Conservation (phyloP, 1,140 invertebrate species). For the Trachelipus rathkii region DNA sequence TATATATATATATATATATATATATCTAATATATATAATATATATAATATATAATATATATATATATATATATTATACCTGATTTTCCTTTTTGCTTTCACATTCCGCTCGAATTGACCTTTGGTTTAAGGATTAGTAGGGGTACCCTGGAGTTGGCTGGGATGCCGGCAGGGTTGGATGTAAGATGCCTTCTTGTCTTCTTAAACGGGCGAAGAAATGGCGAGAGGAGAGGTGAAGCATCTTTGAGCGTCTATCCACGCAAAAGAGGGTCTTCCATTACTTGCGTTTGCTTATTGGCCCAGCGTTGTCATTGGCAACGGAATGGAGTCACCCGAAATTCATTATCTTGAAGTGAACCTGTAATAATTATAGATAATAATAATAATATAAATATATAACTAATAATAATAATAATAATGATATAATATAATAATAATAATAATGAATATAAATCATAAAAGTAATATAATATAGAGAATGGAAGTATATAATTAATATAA, state of each 20-base stretch:
- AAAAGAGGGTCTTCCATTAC: conserved; percentile 39
- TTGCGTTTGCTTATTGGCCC: conserved; percentile 88
- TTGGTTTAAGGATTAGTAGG: background rate
- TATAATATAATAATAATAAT: conserved; percentile 18
- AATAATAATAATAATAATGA: background rate
- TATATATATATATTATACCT: conserved; percentile 7
- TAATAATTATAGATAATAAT: background rate
- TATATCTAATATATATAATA: background rate
- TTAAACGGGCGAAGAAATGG: background rate
- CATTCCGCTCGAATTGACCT: background rate
- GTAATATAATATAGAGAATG: no score
- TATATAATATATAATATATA: conserved; percentile 10
- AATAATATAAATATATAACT: conserved; percentile 10
- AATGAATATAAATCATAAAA: no score
- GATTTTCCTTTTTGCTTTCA: background rate
- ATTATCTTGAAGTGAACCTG: conserved; percentile 90
- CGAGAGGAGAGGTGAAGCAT: conserved; percentile 26
- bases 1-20: conserved; percentile 4
- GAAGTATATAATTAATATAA: no score
- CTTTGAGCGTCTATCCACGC: background rate
- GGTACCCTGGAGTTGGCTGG: background rate
- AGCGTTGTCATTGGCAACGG: conserved; percentile 97
- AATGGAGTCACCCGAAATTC: conserved; percentile 85
- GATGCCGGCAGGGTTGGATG: background rate
- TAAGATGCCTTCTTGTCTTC: background rate